phyloP scores from a whole-genome alignment of 2,113 vertebrate species.

The Pampusana beccarii region DNA sequence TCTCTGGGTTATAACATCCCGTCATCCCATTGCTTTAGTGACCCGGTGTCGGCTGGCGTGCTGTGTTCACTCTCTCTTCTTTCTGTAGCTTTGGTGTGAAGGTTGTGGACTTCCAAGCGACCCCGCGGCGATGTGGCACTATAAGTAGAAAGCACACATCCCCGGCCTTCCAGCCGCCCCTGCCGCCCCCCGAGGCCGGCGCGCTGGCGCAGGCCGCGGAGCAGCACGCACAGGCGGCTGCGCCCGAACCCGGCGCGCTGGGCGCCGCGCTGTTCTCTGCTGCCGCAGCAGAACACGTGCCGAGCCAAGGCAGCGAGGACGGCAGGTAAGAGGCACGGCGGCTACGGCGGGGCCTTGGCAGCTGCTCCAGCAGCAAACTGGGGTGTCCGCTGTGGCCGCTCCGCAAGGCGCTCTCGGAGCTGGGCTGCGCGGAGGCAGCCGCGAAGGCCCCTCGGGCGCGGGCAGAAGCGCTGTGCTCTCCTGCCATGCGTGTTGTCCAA shows the following conservation, averaged over 20 bases:
- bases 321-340: constrained; percentile 85
- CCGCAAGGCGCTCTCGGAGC: neutral
- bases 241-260: constrained; percentile 71
- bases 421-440: accelerated
- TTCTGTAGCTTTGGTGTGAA: constrained; percentile 93
- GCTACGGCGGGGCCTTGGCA: neutral
- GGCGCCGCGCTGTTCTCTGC: constrained; percentile 63
- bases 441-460: neutral
- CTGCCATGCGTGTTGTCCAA: accelerated
- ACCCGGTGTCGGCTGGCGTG: constrained; percentile 24
- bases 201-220: constrained; percentile 75
- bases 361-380: neutral
- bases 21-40: constrained; percentile 16
- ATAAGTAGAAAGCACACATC: constrained; percentile 96
- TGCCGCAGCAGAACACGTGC: constrained; percentile 81
- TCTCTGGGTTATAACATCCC: neutral
- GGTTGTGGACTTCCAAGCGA: constrained; percentile 86
- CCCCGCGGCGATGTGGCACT: constrained; percentile 90
- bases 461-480: neutral
- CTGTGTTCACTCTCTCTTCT: constrained; percentile 81
- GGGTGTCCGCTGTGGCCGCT: neutral
- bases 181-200: constrained; percentile 89
- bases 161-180: constrained; percentile 96
- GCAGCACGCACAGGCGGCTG: constrained; percentile 74
- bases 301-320: constrained; percentile 81